phyloP scores from a whole-genome alignment of 2,888 invertebrate genomes.

The Clistopyga incitator region DNA sequence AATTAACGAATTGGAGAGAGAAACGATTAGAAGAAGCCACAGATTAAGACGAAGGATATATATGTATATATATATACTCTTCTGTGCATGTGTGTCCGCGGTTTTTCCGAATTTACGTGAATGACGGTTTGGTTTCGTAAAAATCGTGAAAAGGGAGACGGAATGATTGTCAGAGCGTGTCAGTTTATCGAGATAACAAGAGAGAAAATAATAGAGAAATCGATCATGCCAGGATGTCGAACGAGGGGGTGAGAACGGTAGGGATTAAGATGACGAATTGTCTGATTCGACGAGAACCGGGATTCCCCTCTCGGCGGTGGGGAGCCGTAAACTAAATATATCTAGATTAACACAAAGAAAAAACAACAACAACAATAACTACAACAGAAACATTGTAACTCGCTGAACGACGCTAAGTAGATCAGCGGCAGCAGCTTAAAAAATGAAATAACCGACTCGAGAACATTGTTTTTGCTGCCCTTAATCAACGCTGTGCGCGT shows the following conservation, averaged over 20 bases:
- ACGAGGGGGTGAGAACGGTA: slow-evolving; percentile 26
- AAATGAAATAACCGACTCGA: slow-evolving; percentile 1
- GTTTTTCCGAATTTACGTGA: slow-evolving; percentile 34
- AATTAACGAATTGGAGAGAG: slow-evolving; percentile 58
- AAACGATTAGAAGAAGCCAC: slow-evolving; percentile 33
- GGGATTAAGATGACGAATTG: slow-evolving; percentile 32
- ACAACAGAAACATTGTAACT: slow-evolving; percentile 17
- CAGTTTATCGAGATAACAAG: neutral
- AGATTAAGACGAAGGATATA: slow-evolving; percentile 24
- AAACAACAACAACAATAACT: slow-evolving; percentile 25
- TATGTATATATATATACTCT: slow-evolving; percentile 27
- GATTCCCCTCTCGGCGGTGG: slow-evolving; percentile 29
- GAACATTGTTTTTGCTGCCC: slow-evolving; percentile 12
- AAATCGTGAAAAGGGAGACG: slow-evolving; percentile 14
- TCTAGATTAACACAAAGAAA: slow-evolving; percentile 46
- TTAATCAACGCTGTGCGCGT: slow-evolving; percentile 9
- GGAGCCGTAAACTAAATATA: slow-evolving; percentile 53
- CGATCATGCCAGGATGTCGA: slow-evolving; percentile 5
- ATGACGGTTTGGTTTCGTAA: slow-evolving; percentile 42
- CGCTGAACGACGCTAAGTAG: slow-evolving; percentile 23
- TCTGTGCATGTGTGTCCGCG: slow-evolving; percentile 22
- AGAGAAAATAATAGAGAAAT: neutral
- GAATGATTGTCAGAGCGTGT: slow-evolving; percentile 7
- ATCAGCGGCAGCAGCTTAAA: slow-evolving; percentile 7
- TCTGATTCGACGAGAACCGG: slow-evolving; percentile 44